A percentile compares a stretch with the other conserved stretches of the same genome.
Conservation (phyloP, 2,113 vertebrate species). For the Anarrhichthys ocellatus region DNA sequence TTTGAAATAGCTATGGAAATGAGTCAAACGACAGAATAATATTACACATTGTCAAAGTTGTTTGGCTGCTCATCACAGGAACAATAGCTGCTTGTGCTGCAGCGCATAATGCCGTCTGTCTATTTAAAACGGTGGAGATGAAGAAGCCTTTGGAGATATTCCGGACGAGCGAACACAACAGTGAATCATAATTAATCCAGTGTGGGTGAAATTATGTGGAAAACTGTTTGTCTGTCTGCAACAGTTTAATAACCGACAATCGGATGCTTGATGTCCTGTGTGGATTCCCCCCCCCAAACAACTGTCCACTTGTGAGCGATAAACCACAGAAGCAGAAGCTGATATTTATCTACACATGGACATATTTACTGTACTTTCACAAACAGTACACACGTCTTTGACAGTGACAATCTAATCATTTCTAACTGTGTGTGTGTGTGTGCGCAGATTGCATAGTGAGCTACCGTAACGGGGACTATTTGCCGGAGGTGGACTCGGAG, state of each 20-base stretch:
- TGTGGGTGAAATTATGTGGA: constrained; percentile 49
- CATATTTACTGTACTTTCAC: constrained; percentile 58
- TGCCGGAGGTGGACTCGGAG: too few species aligned
- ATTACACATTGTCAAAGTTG: constrained; percentile 17
- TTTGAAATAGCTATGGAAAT: constrained; percentile 49
- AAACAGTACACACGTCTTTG: constrained; percentile 50
- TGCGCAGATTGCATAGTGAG: constrained; percentile 69
- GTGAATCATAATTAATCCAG: constrained; percentile 55
- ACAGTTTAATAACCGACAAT: constrained; percentile 48
- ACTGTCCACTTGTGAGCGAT: constrained; percentile 11
- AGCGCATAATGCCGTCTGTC: constrained; percentile 30
- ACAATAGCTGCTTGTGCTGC: constrained; percentile 40
- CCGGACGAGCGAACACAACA: constrained; percentile 42
- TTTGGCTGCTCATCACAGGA: constrained; percentile 50
- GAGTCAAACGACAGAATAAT: constrained; percentile 39
- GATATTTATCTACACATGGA: constrained; percentile 64
- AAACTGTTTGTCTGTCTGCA: constrained; percentile 21
- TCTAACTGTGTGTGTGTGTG: constrained; percentile 11
- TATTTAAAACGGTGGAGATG: constrained; percentile 47
- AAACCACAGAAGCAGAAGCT: constrained; percentile 25
- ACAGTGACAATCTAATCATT: constrained; percentile 50
- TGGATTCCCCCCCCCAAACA: neutral
- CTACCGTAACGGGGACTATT: constrained; percentile 30
- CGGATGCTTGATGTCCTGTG: constrained; percentile 34
- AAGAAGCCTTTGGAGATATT: constrained; percentile 55